A percentile compares a stretch with the other conserved stretches of the same genome.
Conservation (phyloP, 2,888 invertebrate species). For the Ichneumon xanthorius region DNA sequence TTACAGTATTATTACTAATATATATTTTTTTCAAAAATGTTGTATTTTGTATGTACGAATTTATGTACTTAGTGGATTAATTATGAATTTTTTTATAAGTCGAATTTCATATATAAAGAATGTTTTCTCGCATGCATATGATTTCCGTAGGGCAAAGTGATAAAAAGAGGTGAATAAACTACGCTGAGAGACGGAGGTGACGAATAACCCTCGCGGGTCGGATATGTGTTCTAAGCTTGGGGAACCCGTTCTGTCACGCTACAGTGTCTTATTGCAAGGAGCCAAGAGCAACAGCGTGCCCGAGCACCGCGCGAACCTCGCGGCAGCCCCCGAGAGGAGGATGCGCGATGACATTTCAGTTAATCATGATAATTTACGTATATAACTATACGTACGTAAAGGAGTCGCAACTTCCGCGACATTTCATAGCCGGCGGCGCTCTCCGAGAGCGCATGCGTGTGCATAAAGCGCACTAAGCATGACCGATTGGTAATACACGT, state of each 20-base stretch:
- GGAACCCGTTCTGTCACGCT: constrained; percentile 37
- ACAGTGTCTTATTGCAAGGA: constrained; percentile 6
- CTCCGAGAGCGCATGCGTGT: not conserved
- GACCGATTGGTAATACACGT: constrained; percentile 29
- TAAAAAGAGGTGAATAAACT: constrained; percentile 40
- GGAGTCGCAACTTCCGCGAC: constrained; percentile 38
- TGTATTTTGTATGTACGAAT: too few species aligned
- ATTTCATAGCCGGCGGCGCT: constrained; percentile 1
- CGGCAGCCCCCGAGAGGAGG: constrained; percentile 11
- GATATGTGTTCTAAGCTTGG: not conserved
- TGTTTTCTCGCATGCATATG: too few species aligned
- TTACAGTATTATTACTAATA: too few species aligned
- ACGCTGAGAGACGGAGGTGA: constrained; percentile 23
- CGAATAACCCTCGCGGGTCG: constrained; percentile 7
- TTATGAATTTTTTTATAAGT: too few species aligned
- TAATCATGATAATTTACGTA: constrained; percentile 39
- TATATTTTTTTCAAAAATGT: too few species aligned
- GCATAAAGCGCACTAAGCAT: constrained; percentile 1
- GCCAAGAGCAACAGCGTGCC: not conserved
- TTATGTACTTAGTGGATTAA: too few species aligned
- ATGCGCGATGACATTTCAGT: constrained; percentile 50
- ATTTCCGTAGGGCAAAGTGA: too few species aligned
- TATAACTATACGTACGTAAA: constrained; percentile 1
- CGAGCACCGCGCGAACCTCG: not conserved
- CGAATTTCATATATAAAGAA: too few species aligned